Evolutionary conservation across 2,888 invertebrate genomes (phyloP), one percentile per base, ranked within the genome.

Genomic region (Callosobruchus maculatus): DNA sequence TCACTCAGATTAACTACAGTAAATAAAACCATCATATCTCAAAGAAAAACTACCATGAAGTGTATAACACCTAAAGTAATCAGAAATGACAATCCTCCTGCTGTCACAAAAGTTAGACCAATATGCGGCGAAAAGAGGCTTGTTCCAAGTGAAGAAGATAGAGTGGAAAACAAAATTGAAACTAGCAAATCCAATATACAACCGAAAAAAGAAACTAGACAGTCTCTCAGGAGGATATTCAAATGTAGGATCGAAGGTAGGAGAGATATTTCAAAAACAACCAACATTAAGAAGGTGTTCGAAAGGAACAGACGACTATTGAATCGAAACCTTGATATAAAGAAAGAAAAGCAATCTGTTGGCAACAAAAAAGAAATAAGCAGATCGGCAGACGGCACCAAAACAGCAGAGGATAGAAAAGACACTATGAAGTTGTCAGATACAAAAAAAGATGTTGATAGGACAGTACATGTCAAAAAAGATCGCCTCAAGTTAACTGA

Each of bases 1-100:
- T 78, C 80, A 13, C 75, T 84, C 21, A 74, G 83, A 68, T 80
- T 83, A 2, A 82, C 83, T 22, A 82, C 84, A 22, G 73, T 80
- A 70, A 82, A 82, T 74, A 84, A 82, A 72, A 78, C 81, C 2
- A 80, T 81, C 9, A 75, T 81, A 1, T 82, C 81, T 0, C 77
- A 77, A 74, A 78, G 71, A 75, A 78, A 80, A 67, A 49, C 49
- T 49, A 13, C 5, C 18, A 1, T 49, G 18, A 49, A 49, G 49
- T 18, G 18, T 49, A 7, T 49, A 18, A 3, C 7, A 1, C 49
- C 49, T 49, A 49, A 49, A 49, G 13, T 49, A 49, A 18, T 49
- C 49, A 3, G 13, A 49, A 49, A 49, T 7, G 49, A 49, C 49
- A 49, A 49, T 5, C 1, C 49, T 13, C 13, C 49, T 49, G 18